Evolutionary conservation across 2,888 invertebrate genomes (phyloP).

Genomic region (Seladonia tumulorum): DNA sequence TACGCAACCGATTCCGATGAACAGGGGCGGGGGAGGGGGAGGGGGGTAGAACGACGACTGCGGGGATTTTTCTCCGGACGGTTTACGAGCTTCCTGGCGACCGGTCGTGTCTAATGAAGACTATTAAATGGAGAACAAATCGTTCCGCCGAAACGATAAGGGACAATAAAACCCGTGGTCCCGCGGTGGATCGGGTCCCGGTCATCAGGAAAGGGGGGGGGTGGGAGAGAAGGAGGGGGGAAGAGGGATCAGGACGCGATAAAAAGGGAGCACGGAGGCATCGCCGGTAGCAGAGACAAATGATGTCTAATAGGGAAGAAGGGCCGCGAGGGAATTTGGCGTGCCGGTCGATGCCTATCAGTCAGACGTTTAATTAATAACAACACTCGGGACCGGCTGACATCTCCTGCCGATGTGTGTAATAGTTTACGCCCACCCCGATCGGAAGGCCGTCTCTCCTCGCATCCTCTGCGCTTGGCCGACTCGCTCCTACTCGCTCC

Average conservation of each 20-base stretch:
- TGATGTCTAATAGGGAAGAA: constrained; percentile 82
- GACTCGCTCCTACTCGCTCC: neutral
- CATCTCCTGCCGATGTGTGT: constrained; percentile 80
- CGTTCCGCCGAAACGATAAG: constrained; percentile 16
- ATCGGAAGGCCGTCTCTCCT: constrained; percentile 69
- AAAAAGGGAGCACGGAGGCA: constrained; percentile 64
- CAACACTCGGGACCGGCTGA: constrained; percentile 80
- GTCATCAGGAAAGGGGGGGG: neutral
- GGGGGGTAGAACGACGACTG: neutral
- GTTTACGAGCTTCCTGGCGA: constrained; percentile 18
- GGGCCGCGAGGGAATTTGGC: constrained; percentile 75
- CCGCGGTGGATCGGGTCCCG: neutral
- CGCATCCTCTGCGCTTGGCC: constrained; percentile 36
- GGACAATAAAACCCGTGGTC: constrained; percentile 18
- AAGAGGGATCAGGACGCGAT: constrained; percentile 45
- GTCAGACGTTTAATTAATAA: constrained; percentile 83
- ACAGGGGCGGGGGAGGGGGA: neutral
- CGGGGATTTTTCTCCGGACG: neutral
- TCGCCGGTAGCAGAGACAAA: constrained; percentile 81
- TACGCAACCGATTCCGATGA: constrained; percentile 3
- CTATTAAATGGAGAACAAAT: constrained; percentile 40
- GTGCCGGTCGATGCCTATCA: constrained; percentile 79
- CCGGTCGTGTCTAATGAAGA: constrained; percentile 14
- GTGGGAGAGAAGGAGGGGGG: neutral
- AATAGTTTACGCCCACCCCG: constrained; percentile 82